Evolutionary conservation across 53 echinoderm and acorn worm genomes (phyloP), one percentile per base, ranked within the genome.

Genomic region (Paracentrotus lividus): DNA sequence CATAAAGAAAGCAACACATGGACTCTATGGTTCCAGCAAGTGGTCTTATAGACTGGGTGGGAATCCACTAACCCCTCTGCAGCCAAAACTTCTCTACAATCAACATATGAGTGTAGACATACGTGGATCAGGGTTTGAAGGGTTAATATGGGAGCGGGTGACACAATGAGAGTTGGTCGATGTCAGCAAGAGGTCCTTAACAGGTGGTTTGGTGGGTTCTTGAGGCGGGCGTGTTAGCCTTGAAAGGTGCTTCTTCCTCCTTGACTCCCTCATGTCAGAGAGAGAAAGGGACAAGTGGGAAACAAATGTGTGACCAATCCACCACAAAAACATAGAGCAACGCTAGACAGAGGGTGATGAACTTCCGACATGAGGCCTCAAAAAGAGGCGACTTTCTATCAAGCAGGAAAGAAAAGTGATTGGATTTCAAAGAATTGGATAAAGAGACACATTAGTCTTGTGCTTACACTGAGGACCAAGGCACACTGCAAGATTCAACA

Each of bases 211-310:
- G 53, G 56, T 31, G 12, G 86, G 34, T 20, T 56, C 86, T 86
- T 53, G 86, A 86, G 53, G 36, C 54, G 56, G 56, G 56, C 56
- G 36, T 55, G 38, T 55, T 55, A 56, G 55, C 86, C 86, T 86
- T 86, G 86, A 47, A 56, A 86, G 86, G 86, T 86, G 86, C 56
- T 36, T n/a, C 38, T 86, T 86, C 86, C 86, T 86, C 56, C 27
- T 53, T 33, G 36, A 86, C 86, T 86, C 86, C 86, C 56, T 38
- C 66, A 27, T 89, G 89, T 89, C 44, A 38, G 66, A 0, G 24
- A 64, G 40, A 64, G 64, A 64, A 64, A 89, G 89, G 88, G 64
- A 89, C 89, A 89, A 89, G 91, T 72, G 69, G 75, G 49, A 72
- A 29, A 58, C 51, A 69, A 47, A 49, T 23, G 75, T 90, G 91